Conservation (phyloP, 2,888 invertebrate species). For the Brassicogethes aeneus region DNA sequence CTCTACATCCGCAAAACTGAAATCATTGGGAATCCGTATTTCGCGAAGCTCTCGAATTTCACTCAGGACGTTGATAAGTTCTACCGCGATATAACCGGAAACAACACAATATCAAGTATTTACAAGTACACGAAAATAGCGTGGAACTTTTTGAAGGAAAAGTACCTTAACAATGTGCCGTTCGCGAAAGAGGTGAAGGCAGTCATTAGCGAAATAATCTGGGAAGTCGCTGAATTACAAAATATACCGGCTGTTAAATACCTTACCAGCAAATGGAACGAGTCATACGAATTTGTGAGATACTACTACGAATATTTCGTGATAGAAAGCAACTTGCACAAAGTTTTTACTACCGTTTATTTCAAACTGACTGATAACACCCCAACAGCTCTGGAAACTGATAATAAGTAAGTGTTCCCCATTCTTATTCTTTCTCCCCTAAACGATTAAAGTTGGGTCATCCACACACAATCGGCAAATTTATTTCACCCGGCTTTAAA, state of each 20-base stretch:
- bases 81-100: slow-evolving; percentile 67
- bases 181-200: slow-evolving; percentile 59
- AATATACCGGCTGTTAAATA: slow-evolving; percentile 53
- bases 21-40: slow-evolving; percentile 71
- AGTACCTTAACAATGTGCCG: slow-evolving; percentile 57
- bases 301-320: slow-evolving; percentile 73
- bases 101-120: slow-evolving; percentile 69
- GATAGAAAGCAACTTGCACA: slow-evolving; percentile 58
- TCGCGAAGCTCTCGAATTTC: slow-evolving; percentile 68
- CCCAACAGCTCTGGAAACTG: slow-evolving; percentile 71
- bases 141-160: slow-evolving; percentile 58
- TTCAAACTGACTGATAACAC: slow-evolving; percentile 63
- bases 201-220: slow-evolving; percentile 51
- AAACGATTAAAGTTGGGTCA: too few relatives aligned
- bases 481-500: too few relatives aligned
- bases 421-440: too few relatives aligned
- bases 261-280: slow-evolving; percentile 47
- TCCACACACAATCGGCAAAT: too few relatives aligned
- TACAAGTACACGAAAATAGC: slow-evolving; percentile 64
- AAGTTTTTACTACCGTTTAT: slow-evolving; percentile 55
- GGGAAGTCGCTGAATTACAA: slow-evolving; percentile 51
- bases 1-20: slow-evolving; percentile 72
- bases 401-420: slow-evolving; percentile 52
- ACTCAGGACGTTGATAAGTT: slow-evolving; percentile 72
- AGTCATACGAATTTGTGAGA: slow-evolving; percentile 53